Conservation (phyloP, 2,888 invertebrate species). For the Poecilus cupreus region DNA sequence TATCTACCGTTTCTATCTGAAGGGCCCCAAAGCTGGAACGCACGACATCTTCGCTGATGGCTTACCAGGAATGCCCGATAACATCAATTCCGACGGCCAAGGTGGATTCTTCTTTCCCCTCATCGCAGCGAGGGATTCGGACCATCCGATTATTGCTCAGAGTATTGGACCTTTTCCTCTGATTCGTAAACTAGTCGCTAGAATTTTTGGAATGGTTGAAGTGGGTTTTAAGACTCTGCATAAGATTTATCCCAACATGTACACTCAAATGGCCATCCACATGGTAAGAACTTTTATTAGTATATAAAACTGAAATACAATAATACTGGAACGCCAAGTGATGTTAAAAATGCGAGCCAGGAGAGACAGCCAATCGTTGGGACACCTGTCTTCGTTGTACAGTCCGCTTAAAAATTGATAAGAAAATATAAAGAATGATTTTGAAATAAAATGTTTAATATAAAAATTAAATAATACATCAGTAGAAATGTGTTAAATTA, state of each 20-base stretch:
- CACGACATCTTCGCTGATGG: conserved; percentile 88
- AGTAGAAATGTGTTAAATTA: too few relatives aligned
- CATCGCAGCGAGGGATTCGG: conserved; percentile 74
- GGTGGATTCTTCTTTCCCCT: conserved; percentile 82
- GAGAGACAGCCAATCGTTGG: too few relatives aligned
- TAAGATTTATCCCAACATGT: conserved; percentile 79
- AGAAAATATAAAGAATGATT: too few relatives aligned
- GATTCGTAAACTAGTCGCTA: conserved; percentile 79
- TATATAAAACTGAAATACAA: too few relatives aligned
- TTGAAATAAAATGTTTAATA: too few relatives aligned
- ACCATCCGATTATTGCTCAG: conserved; percentile 76
- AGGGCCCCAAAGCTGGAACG: conserved; percentile 87
- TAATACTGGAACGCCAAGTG: too few relatives aligned
- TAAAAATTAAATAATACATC: too few relatives aligned
- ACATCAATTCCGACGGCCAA: conserved; percentile 74
- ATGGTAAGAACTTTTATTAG: too few relatives aligned
- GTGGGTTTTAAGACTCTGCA: conserved; percentile 79
- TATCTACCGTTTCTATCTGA: conserved; percentile 85
- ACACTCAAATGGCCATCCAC: conserved; percentile 78
- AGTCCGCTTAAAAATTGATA: too few relatives aligned
- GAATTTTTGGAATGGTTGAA: conserved; percentile 78
- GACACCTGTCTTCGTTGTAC: too few relatives aligned
- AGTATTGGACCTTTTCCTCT: conserved; percentile 78
- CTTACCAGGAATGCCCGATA: conserved; percentile 85
- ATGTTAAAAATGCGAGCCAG: too few relatives aligned